Evolutionary conservation across 2,888 invertebrate species (phyloP).

Genomic region (Frankliniella fusca): DNA sequence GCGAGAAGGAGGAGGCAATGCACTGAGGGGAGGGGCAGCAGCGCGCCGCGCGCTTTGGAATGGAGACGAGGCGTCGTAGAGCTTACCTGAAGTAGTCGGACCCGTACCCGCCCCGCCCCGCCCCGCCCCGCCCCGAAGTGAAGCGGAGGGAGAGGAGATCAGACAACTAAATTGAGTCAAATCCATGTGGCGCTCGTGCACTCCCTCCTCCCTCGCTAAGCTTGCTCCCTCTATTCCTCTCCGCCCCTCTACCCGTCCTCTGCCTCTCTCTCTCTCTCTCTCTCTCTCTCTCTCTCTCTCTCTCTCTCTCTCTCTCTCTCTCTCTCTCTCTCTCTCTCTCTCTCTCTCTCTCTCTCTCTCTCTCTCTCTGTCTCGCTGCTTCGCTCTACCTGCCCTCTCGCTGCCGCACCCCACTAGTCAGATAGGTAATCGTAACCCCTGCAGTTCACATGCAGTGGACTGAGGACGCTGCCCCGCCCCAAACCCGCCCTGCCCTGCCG

Average conservation of each 20-base stretch:
- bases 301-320: background rate
- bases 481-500: no score
- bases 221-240: background rate
- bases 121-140: background rate
- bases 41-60: no score
- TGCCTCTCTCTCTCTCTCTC: background rate
- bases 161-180: conserved; percentile 4
- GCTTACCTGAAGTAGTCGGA: background rate
- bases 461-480: no score
- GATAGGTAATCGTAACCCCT: no score
- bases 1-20: no score
- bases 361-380: background rate
- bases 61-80: background rate
- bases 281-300: background rate
- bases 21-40: no score
- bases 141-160: background rate
- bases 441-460: no score
- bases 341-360: background rate
- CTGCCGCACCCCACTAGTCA: no score
- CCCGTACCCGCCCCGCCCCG: background rate
- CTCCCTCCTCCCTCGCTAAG: background rate
- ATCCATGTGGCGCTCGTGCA: no score
- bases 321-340: background rate
- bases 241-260: background rate
- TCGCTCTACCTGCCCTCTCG: no score